Percentiles rank a stretch among this genome's conserved stretches.
Evolutionary conservation across 2,888 invertebrate genomes (phyloP).

Genomic region (Bhutanitis thaidina): DNA sequence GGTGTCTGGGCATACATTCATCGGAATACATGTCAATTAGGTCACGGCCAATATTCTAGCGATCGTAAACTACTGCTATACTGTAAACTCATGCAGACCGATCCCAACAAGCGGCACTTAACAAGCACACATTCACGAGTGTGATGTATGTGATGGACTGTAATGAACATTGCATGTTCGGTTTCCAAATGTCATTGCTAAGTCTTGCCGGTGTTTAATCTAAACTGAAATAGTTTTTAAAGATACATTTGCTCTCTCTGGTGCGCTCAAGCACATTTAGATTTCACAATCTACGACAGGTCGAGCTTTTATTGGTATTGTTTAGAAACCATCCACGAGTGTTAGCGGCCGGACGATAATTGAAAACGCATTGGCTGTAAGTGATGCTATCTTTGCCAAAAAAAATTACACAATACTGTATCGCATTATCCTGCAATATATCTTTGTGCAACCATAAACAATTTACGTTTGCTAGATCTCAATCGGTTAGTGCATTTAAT

Average conservation of each 20-base stretch:
- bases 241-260: neutral
- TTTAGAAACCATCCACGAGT: slow-evolving; percentile 43
- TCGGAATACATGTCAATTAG: too few relatives aligned
- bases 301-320: slow-evolving; percentile 45
- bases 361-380: slow-evolving; percentile 53
- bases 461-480: neutral
- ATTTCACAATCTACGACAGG: slow-evolving; percentile 27
- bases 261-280: slow-evolving; percentile 11
- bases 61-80: too few relatives aligned
- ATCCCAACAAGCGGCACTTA: too few relatives aligned
- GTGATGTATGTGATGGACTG: too few relatives aligned
- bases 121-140: too few relatives aligned
- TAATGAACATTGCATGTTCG: too few relatives aligned
- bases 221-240: slow-evolving; percentile 1
- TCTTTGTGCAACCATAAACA: slow-evolving; percentile 3
- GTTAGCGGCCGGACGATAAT: slow-evolving; percentile 61
- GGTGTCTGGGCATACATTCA: too few relatives aligned
- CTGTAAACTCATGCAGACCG: too few relatives aligned
- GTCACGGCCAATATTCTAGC: too few relatives aligned
- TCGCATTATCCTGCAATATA: slow-evolving; percentile 3
- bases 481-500: too few relatives aligned
- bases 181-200: too few relatives aligned
- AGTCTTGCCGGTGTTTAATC: neutral
- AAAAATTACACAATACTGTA: slow-evolving; percentile 13
- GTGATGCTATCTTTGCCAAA: slow-evolving; percentile 34